phyloP scores from a whole-genome alignment of 1,140 invertebrate genomes.

The Drosophila ogumai region DNA sequence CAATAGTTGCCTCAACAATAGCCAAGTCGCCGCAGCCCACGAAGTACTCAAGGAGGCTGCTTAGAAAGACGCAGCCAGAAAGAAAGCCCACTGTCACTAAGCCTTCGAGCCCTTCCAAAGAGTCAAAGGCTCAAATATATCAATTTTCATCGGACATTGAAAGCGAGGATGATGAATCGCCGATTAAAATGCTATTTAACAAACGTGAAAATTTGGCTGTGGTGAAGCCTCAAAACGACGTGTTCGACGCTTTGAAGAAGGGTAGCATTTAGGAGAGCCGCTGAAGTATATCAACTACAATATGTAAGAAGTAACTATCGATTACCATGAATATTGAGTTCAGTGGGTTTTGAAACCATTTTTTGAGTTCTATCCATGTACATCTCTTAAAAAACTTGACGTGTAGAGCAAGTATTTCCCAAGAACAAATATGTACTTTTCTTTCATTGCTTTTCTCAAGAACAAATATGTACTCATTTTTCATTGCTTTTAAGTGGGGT shows the following conservation, averaged over 20 bases:
- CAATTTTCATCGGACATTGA: neutral
- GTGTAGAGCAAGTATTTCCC: neutral
- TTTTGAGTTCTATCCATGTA: neutral
- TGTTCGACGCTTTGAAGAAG: neutral
- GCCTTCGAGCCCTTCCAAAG: too few relatives aligned
- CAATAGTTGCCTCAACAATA: neutral
- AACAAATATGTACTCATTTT: neutral
- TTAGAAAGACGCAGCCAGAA: too few relatives aligned
- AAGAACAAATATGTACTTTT: neutral
- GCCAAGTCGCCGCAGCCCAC: too few relatives aligned
- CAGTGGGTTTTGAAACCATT: neutral
- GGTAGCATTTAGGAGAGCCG: too few relatives aligned
- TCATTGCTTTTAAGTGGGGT: neutral
- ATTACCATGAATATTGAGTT: neutral
- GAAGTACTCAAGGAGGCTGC: neutral
- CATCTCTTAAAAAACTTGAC: neutral
- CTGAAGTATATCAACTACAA: neutral
- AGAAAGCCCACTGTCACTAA: too few relatives aligned
- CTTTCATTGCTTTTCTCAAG: neutral
- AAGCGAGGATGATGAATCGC: neutral
- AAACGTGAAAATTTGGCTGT: neutral
- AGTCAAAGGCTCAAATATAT: accelerated
- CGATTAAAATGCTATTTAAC: neutral
- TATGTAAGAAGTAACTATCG: neutral
- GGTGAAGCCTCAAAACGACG: neutral